Conservation (phyloP, 2,888 invertebrate genomes). For the Rhamphomyia laevipes region DNA sequence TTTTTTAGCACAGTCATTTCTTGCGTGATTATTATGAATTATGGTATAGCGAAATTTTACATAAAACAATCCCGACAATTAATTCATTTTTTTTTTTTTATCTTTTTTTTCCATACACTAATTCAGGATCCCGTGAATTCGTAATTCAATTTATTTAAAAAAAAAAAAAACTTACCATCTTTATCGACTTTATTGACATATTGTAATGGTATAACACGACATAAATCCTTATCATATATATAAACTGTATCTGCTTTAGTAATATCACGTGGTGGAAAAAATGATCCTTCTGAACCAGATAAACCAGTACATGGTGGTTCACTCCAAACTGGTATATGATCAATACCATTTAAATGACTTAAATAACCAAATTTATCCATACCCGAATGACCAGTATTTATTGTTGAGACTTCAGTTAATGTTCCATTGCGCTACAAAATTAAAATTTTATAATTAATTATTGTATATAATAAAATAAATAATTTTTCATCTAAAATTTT, state of each 20-base stretch:
- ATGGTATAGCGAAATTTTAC: no score
- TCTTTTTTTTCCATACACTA: no score
- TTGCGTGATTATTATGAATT: no score
- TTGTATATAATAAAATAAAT: neutral
- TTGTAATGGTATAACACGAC: constrained; percentile 63
- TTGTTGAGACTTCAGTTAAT: constrained; percentile 65
- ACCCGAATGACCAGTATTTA: constrained; percentile 58
- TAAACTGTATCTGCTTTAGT: constrained; percentile 58
- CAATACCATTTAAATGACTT: constrained; percentile 62
- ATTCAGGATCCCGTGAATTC: no score
- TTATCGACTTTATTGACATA: constrained; percentile 58
- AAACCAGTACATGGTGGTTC: constrained; percentile 62
- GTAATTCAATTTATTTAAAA: no score
- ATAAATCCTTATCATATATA: constrained; percentile 78
- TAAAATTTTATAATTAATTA: neutral
- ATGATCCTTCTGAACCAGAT: constrained; percentile 65
- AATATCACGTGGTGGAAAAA: constrained; percentile 67
- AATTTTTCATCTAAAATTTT: neutral
- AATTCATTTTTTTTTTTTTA: no score
- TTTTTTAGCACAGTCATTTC: no score
- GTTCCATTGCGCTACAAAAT: constrained; percentile 62
- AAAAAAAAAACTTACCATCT: constrained; percentile 44
- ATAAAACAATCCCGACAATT: no score
- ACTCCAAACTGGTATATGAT: constrained; percentile 64
- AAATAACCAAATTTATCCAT: constrained; percentile 73